These are phyloP conservation scores for Spisula subtruncata DNA, from an alignment of 2,888 invertebrate species.

Conservation along the genomic window DNA sequence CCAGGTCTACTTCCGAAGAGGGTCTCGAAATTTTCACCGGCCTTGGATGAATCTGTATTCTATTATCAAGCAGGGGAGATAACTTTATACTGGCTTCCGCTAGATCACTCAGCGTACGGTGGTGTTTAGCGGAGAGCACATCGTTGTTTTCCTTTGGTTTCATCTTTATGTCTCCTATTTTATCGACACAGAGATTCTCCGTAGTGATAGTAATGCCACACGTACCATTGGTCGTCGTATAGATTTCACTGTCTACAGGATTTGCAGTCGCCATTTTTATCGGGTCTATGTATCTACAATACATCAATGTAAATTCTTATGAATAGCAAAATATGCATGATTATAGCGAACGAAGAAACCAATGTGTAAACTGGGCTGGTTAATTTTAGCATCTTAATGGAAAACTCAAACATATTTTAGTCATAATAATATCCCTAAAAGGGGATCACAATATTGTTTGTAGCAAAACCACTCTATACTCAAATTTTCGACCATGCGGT, in stretches of 20 bases:
- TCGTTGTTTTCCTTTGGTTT: neutral
- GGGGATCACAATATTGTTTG: no score
- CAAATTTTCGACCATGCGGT: no score
- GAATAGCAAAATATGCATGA: neutral
- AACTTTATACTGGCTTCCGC: constrained; percentile 5
- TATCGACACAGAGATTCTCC: neutral
- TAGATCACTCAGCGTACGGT: neutral
- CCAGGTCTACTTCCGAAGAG: constrained; percentile 16
- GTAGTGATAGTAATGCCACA: neutral
- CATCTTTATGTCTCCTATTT: neutral
- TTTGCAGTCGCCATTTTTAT: neutral
- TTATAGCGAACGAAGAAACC: no score
- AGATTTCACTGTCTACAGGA: neutral
- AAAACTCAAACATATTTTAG: no score
- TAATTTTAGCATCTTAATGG: no score
- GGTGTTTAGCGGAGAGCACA: neutral
- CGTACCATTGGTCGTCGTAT: neutral
- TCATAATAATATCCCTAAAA: no score
- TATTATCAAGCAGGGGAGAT: neutral
- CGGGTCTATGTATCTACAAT: neutral
- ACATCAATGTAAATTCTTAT: neutral
- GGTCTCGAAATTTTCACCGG: neutral
- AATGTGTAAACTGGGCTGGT: no score
- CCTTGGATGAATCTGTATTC: neutral
- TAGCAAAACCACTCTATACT: no score